Evolutionary conservation across 1,140 invertebrate species (phyloP).

Genomic region (Drosophila ercepeae): DNA sequence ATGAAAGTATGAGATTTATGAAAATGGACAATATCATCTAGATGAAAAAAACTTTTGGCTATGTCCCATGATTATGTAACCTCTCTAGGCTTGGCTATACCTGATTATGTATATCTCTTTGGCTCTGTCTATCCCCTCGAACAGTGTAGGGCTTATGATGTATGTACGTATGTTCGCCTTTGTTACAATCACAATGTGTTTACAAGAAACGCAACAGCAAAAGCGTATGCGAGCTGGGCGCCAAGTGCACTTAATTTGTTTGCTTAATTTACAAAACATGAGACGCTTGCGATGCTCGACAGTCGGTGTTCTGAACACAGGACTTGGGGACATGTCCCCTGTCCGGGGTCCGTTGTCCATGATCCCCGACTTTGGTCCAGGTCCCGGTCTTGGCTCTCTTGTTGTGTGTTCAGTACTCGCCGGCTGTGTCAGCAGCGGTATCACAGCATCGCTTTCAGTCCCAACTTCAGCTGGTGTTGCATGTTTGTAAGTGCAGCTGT

Average conservation of each 20-base stretch:
- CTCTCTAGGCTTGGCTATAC: too few relatives aligned
- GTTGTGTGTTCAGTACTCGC: conserved; percentile 32
- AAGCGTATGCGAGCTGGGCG: conserved; percentile 43
- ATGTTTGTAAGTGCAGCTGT: conserved; percentile 56
- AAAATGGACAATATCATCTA: neutral
- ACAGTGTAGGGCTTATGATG: conserved; percentile 56
- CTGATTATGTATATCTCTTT: neutral
- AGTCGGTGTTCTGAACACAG: conserved; percentile 7
- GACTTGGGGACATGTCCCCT: conserved; percentile 3
- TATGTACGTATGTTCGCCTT: conserved; percentile 62
- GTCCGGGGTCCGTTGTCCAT: neutral
- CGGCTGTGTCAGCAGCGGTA: conserved; percentile 39
- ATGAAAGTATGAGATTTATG: neutral
- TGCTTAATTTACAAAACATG: conserved; percentile 82
- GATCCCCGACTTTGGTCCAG: neutral
- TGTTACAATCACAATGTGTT: conserved; percentile 81
- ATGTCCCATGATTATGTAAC: neutral
- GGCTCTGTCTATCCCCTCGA: neutral
- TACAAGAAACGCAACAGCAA: conserved; percentile 63
- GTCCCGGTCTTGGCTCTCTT: conserved; percentile 9
- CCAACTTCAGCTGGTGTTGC: conserved; percentile 19
- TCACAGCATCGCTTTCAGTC: conserved; percentile 27
- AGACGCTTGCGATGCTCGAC: conserved; percentile 42
- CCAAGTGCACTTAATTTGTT: conserved; percentile 83
- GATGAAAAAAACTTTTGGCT: neutral